Base-by-base conservation (phyloP, 2,888 invertebrate species). In the Catocala sponsa region DNA sequence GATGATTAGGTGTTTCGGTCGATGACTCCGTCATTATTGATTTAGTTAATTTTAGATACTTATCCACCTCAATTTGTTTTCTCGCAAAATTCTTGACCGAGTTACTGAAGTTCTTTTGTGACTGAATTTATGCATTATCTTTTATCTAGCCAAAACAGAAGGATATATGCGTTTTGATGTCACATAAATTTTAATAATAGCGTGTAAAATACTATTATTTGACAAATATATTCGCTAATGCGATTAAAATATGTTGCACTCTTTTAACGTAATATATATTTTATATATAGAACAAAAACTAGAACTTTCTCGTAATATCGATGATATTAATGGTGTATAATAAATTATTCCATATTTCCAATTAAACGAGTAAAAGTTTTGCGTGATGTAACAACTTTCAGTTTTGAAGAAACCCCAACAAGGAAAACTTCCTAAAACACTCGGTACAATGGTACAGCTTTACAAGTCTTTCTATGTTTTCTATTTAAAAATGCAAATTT, bases 1-100 rank as follows among this genome's bases (percentile, higher is more conserved):
- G 53, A 63, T 61, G 57, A 63, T 70, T 70, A 56, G 63, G 65
- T 61, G 70, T 59, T 63, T 64, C 70, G 70, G 77, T 74, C 74
- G 74, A 66, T 68, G 74, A 74, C 76, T 57, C 57, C 15, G 47
- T 58, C 65, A 65, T 68, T 73, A 74, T 74, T 74, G 63, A 53
- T 72, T 55, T 51, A 49, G 55, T 51, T 61, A 68, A 73, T 74
- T 76, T 72, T 55, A 55, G 59, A 64, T 54, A 15, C 35, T 32
- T 38, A 49, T 7, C 11, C 12, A 42, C 35, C 55, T 53, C 50
- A 42, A 55, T 57, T 61, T 66, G 54, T 72, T 63, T 65, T 60
- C 43, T 59, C 64, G 51, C 43, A 41, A 63, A 52, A 63, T 62
- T 78, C 65, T 66, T 76, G 72, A 75, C 75, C 72, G 78, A 68